Conservation (phyloP, 2,113 vertebrate genomes). For the Garra rufa region DNA sequence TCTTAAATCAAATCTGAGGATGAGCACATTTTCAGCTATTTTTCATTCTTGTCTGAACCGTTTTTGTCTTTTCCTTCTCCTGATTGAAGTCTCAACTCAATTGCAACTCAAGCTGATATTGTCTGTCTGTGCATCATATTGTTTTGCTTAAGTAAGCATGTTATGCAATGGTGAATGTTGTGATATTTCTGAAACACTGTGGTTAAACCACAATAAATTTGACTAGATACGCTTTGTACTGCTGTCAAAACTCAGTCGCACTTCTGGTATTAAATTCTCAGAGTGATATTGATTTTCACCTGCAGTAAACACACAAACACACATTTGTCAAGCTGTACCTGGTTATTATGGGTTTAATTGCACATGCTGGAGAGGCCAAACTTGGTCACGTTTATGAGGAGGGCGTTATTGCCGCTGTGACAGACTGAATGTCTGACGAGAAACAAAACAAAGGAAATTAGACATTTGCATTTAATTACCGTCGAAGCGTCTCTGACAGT, state of each 20-base stretch:
- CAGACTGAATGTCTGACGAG: conserved; percentile 23
- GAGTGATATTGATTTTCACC: neutral
- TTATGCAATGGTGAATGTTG: conserved; percentile 24
- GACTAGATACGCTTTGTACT: neutral
- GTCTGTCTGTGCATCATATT: neutral
- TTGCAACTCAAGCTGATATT: neutral
- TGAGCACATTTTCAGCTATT: no score
- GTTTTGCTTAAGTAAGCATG: neutral
- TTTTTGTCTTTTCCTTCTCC: no score
- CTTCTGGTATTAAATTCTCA: neutral
- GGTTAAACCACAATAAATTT: neutral
- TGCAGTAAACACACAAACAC: neutral
- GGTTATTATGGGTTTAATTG: neutral
- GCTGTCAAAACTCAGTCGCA: neutral
- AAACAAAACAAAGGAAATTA: conserved; percentile 52
- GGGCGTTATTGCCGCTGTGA: neutral
- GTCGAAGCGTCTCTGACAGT: conserved; percentile 25
- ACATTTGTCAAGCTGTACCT: neutral
- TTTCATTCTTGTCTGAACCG: no score
- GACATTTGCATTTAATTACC: conserved; percentile 54
- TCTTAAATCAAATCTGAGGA: no score
- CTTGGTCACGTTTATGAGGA: neutral
- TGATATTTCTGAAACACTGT: conserved; percentile 5
- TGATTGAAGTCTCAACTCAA: no score
- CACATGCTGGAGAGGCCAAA: neutral